These are phyloP conservation scores for Chymomyza fuscimana DNA, from an alignment of 2,888 invertebrate species.

Conservation along the genomic window DNA sequence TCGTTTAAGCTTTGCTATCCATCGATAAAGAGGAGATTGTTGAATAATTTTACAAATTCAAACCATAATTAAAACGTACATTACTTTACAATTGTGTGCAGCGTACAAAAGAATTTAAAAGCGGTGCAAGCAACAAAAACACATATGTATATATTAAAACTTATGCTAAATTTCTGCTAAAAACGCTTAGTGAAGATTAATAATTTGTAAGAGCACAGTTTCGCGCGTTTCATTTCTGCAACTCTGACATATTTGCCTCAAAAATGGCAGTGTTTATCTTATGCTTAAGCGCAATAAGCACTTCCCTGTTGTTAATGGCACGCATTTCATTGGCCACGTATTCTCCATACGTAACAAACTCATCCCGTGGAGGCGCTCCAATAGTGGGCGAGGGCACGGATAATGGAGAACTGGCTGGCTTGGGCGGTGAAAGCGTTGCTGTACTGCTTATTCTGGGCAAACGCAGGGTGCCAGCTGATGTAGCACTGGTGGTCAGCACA, in stretches of 20 bases:
- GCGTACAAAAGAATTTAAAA: conserved; percentile 21
- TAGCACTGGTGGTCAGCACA: conserved; percentile 38
- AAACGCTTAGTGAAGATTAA: conserved; percentile 32
- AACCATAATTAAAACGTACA: background rate
- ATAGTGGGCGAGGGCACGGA: conserved; percentile 19
- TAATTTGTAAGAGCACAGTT: conserved; percentile 21
- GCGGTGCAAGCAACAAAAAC: conserved; percentile 14
- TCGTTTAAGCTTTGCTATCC: background rate
- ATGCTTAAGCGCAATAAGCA: conserved; percentile 82
- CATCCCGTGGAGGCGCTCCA: conserved; percentile 78
- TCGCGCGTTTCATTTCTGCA: conserved; percentile 72
- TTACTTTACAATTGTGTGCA: too few relatives aligned
- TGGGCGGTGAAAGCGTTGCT: conserved; percentile 39
- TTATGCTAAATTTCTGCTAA: conserved; percentile 58
- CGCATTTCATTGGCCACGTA: conserved; percentile 83
- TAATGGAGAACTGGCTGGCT: conserved; percentile 37
- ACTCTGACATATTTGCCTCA: conserved; percentile 83
- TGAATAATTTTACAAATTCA: conserved; percentile 33
- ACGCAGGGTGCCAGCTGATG: conserved; percentile 47
- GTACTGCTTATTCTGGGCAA: conserved; percentile 53
- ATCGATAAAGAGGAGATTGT: background rate
- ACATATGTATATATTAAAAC: conserved; percentile 28
- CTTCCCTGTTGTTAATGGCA: conserved; percentile 82
- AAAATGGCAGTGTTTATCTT: conserved; percentile 83
- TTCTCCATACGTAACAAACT: conserved; percentile 83